phyloP scores from a whole-genome alignment of 2,113 vertebrate species.

The Drymodes brunneopygia region DNA sequence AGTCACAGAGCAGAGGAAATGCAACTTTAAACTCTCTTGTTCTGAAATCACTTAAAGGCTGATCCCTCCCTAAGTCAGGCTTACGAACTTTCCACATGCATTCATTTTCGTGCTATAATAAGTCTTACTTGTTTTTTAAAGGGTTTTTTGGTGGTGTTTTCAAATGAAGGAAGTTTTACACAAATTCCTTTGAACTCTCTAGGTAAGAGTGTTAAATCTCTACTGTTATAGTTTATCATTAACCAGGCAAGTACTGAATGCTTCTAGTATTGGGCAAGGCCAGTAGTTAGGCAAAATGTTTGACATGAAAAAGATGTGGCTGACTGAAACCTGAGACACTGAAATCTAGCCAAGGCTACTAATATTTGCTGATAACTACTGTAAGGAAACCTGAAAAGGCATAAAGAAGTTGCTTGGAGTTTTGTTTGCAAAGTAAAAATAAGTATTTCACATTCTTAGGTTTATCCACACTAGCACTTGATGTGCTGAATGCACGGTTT shows the following conservation, averaged over 20 bases:
- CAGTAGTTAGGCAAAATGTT: background rate
- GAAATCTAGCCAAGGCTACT: background rate
- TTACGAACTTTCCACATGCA: rapidly evolving
- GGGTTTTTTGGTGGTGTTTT: background rate
- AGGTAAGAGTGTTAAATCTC: background rate
- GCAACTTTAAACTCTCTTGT: background rate
- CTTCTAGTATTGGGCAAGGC: background rate
- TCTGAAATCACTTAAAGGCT: background rate
- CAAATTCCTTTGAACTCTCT: background rate
- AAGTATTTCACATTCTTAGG: background rate
- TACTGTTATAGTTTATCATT: background rate
- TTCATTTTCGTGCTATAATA: background rate
- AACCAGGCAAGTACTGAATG: background rate
- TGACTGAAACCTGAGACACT: background rate
- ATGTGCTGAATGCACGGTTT: background rate
- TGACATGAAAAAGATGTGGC: background rate
- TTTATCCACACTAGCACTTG: background rate
- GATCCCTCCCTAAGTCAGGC: background rate
- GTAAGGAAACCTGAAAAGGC: background rate
- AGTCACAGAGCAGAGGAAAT: background rate
- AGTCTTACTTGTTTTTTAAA: background rate
- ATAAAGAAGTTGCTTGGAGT: background rate
- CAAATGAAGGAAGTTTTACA: background rate
- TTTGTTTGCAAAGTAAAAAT: background rate
- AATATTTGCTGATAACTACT: background rate